A percentile compares a stretch with the other conserved stretches of the same genome.
phyloP scores from a whole-genome alignment of 2,113 vertebrate genomes.

The Gracilinanus agilis region DNA sequence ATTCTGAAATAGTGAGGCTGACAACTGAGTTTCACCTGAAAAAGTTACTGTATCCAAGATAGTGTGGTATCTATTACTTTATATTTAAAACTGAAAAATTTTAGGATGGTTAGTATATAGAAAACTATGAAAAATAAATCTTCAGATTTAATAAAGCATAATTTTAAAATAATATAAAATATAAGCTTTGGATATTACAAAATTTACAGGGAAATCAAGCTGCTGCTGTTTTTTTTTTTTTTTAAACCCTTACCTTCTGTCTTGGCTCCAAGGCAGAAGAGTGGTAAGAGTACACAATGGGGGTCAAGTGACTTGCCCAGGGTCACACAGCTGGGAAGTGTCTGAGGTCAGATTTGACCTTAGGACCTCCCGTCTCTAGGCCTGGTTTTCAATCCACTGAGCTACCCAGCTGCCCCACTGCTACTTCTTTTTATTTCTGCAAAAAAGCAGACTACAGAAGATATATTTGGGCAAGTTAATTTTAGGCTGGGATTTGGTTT shows the following conservation, averaged over 20 bases:
- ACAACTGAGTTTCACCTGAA: neutral
- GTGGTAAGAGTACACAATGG: too few species aligned
- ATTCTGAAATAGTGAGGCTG: neutral
- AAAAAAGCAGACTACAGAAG: neutral
- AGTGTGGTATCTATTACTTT: neutral
- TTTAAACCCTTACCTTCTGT: too few species aligned
- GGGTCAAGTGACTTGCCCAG: too few species aligned
- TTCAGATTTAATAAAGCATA: neutral
- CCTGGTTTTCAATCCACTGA: too few species aligned
- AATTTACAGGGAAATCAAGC: neutral
- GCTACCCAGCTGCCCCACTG: too few species aligned
- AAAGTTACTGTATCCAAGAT: neutral
- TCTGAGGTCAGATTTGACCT: too few species aligned
- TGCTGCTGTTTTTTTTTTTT: too few species aligned
- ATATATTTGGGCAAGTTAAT: conserved; percentile 18
- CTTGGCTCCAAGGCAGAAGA: too few species aligned
- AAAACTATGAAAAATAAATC: neutral
- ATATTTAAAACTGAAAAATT: neutral
- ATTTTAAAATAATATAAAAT: neutral
- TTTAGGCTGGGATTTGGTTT: conserved; percentile 31
- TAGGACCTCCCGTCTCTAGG: too few species aligned
- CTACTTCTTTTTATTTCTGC: neutral
- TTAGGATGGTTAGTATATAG: neutral
- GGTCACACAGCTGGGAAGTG: too few species aligned
- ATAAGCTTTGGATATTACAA: neutral